Evolutionary conservation across 2,797 vertebrate species (phyloP), one percentile per base, ranked within the genome.

Genomic region (Hydrolagus colliei): DNA sequence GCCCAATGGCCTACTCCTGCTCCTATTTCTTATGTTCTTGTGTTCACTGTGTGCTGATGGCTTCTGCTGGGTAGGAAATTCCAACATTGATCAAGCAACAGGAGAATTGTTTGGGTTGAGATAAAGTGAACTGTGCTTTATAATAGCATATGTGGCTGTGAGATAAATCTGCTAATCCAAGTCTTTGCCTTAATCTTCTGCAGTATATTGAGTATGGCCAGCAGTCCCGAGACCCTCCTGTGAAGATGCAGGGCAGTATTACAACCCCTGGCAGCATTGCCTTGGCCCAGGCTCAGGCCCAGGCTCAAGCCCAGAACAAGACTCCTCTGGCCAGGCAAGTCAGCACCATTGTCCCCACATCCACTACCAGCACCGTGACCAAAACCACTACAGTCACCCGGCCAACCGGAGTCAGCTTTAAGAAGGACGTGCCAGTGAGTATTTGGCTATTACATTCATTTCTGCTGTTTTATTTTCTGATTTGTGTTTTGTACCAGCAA

Each of bases 241-340:
- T 99, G 94, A 99, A 99, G 94, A 99, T 99, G 98, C 98, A 99
- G 89, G 98, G 97, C 78, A 98, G 97, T 87, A 98, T 99, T 92
- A 99, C 97, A 86, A 99, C 98, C 52, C 98, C 98, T 78, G 98
- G 98, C 89, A 99, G 97, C 90, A 94, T 98, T 92, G 98, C 97
- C 78, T 93, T 99, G 88, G 97, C 98, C 86, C 96, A 97, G 86
- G 96, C 96, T 73, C 79, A 84, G 27, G 79, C 79, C 20, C 97
- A 98, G 89, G 95, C 96, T 41, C 96, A 97, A 90, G 95, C 96
- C 86, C 97, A 98, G 89, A 93, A 91, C 87, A 99, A 99, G 93
- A 93, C 95, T 71, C 95, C 97, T 63, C 95, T 96, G 90, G 94
- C 95, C 32, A 96, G 96, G 86, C 97, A 97, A 88, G 93, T 97